A percentile compares a stretch with the other conserved stretches of the same genome.
Conservation (phyloP, 2,797 vertebrate genomes). For the Austrolebias charrua region DNA sequence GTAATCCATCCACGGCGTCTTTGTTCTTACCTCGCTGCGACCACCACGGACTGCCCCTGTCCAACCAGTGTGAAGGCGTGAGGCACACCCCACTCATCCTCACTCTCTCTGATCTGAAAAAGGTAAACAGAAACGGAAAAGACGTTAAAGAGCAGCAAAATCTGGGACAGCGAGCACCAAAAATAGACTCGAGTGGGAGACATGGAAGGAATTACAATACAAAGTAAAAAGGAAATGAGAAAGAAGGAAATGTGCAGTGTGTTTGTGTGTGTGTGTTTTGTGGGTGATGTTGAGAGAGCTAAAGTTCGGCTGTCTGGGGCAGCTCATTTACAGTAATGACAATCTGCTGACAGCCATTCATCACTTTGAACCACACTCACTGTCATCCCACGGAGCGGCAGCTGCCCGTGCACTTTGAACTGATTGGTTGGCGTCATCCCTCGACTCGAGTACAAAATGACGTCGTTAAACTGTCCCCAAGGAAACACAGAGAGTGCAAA, state of each 20-base stretch:
- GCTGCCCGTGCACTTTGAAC: constrained; percentile 95
- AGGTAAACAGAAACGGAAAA: constrained; percentile 55
- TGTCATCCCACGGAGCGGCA: constrained; percentile 91
- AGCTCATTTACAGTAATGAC: constrained; percentile 47
- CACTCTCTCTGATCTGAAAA: constrained; percentile 90
- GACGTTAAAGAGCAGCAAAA: constrained; percentile 49
- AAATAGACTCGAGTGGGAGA: constrained; percentile 58
- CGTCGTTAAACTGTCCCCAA: constrained; percentile 87
- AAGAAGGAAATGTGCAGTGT: constrained; percentile 30
- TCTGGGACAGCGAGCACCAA: constrained; percentile 63
- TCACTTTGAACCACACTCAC: constrained; percentile 76
- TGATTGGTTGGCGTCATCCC: constrained; percentile 93
- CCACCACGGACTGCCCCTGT: constrained; percentile 90
- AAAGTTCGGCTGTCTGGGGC: constrained; percentile 18
- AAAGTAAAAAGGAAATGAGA: constrained; percentile 38
- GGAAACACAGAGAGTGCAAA: constrained; percentile 10
- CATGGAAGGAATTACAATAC: constrained; percentile 32
- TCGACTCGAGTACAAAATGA: constrained; percentile 93
- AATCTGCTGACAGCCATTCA: constrained; percentile 41
- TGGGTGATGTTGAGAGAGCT: constrained; percentile 11
- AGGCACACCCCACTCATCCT: constrained; percentile 96
- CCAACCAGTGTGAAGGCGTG: constrained; percentile 92
- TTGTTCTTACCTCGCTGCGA: constrained; percentile 88
- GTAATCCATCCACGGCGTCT: background rate
- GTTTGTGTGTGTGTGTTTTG: constrained; percentile 25